Percentiles rank a stretch among this genome's conserved stretches.
These are phyloP conservation scores for Falco biarmicus DNA, from an alignment of 2,797 vertebrate genomes.

Conservation along the genomic window DNA sequence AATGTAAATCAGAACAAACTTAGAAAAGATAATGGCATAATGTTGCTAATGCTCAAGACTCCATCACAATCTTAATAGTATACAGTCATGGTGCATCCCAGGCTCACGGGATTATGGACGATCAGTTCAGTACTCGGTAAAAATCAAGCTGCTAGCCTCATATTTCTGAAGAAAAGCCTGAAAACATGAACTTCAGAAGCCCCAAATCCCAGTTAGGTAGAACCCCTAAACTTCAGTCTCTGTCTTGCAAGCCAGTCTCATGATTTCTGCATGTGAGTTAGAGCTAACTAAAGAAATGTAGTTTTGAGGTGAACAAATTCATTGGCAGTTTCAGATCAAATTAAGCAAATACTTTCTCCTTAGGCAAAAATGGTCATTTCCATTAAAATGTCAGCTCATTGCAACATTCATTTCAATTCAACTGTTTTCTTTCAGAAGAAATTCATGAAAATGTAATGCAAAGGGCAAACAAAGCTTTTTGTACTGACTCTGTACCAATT, in stretches of 20 bases:
- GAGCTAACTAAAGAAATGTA: background rate
- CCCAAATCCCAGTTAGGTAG: background rate
- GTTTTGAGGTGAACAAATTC: background rate
- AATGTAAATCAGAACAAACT: background rate
- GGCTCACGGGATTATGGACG: background rate
- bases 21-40: background rate
- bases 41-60: background rate
- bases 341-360: slow-evolving; percentile 23
- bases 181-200: background rate
- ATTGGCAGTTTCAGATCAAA: background rate
- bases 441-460: background rate
- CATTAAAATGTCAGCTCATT: background rate
- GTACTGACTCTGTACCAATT: background rate
- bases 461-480: slow-evolving; percentile 7
- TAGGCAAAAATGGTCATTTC: slow-evolving; percentile 2
- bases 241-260: background rate
- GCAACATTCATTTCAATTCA: background rate
- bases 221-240: background rate
- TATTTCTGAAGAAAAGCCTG: background rate
- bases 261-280: background rate
- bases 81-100: rapidly evolving
- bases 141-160: background rate
- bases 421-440: background rate
- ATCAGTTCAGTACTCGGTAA: background rate
- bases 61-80: background rate